phyloP scores from a whole-genome alignment of 2,113 vertebrate genomes.

The Laterallus jamaicensis region DNA sequence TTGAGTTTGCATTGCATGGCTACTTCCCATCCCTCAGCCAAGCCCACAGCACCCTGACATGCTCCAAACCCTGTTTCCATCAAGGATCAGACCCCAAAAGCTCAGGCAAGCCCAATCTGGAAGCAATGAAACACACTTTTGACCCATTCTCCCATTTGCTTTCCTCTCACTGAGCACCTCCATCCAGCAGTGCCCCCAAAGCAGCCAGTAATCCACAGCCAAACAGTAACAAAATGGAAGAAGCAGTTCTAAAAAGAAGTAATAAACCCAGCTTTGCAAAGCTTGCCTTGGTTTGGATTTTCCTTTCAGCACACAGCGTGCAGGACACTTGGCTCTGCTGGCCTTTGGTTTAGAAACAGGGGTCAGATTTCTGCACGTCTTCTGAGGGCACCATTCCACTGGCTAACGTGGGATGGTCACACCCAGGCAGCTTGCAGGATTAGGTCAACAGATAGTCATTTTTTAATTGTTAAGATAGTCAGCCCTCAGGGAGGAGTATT shows the following conservation, averaged over 20 bases:
- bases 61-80: not conserved
- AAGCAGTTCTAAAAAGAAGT: not conserved
- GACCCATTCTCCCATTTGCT: not conserved
- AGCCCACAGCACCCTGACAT: not conserved
- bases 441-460: constrained; percentile 47
- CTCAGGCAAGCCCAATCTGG: not conserved
- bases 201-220: not conserved
- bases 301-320: not conserved
- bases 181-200: not conserved
- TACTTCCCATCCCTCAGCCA: not conserved
- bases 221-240: not conserved
- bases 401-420: constrained; percentile 48
- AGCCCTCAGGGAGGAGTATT: constrained; percentile 50
- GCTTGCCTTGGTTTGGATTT: not conserved
- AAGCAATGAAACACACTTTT: not conserved
- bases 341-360: not conserved
- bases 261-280: not conserved
- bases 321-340: not conserved
- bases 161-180: not conserved
- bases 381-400: constrained; percentile 58
- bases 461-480: constrained; percentile 42
- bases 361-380: constrained; percentile 12
- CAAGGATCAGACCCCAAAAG: not conserved
- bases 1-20: not conserved
- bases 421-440: constrained; percentile 48